Evolutionary conservation across 53 echinoderm and acorn worm species (phyloP), one percentile per base, ranked within the genome.

Genomic region (Apostichopus leukothele): DNA sequence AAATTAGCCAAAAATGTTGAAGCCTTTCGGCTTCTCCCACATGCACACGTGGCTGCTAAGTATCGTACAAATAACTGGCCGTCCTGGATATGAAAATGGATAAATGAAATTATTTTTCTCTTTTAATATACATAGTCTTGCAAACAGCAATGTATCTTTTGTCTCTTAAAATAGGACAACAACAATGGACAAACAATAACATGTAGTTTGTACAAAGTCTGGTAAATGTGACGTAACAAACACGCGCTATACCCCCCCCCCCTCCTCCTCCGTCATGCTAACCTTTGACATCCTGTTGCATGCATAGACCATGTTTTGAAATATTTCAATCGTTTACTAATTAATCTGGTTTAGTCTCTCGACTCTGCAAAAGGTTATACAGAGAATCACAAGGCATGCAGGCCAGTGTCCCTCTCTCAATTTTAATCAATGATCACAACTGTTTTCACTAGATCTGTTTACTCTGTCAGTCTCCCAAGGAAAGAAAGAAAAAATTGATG

Each of bases 271-370:
- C 63, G 11, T 63, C 63, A 63, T 13, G 16, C 16, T 63, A 63
- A 63, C 63, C 11, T 63, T 63, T 63, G 63, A 63, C 63, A 11
- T 63, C 63, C 16, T 13, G 63, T 63, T 4, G 16, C 16, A 11
- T 13, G 11, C 16, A 63, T 63, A 63, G 63, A 63, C 16, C 63
- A 63, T 7, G 63, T 63, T 63, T 63, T 11, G 63, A 13, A 14
- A 16, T 50, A 19, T 50, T 79, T 79, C 79, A 79, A 52, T 79
- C 79, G 39, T 79, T 79, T 79, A 53, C 53, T 79, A 51, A 79
- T 79, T 79, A 79, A 79, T 79, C 79, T 79, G 10, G 20, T 79
- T 79, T 63, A n/a, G 79, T 79, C 79, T 79, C 53, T n/a, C 54
- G 53, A 51, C 79, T n/a, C 39, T 39, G 39, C 39, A 39, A 39